Evolutionary conservation across 2,113 vertebrate species (phyloP).

Genomic region (Pygoscelis adeliae): DNA sequence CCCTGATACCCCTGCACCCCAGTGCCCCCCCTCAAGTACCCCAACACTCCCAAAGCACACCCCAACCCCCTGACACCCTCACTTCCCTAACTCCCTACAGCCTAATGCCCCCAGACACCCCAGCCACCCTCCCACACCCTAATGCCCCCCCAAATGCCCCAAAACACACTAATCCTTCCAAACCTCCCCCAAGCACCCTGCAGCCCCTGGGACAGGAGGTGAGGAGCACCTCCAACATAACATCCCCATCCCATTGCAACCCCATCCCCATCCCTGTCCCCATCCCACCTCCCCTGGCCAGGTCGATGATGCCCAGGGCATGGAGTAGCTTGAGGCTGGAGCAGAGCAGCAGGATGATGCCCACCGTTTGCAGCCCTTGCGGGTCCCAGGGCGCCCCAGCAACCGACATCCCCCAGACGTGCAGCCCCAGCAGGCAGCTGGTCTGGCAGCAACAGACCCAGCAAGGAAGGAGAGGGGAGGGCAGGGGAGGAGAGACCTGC

Average conservation of each 20-base stretch:
- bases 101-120: neutral
- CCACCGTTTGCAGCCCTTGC: constrained; percentile 27
- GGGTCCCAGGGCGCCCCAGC: neutral
- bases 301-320: constrained; percentile 22
- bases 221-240: neutral
- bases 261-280: neutral
- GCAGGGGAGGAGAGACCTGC: constrained; percentile 21
- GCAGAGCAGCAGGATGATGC: constrained; percentile 47
- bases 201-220: neutral
- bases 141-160: neutral
- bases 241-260: neutral
- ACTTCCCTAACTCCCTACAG: neutral
- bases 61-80: neutral
- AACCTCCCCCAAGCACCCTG: neutral
- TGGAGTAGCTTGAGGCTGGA: constrained; percentile 44
- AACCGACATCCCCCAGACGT: neutral
- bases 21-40: neutral
- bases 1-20: neutral
- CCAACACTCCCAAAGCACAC: neutral
- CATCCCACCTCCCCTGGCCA: neutral
- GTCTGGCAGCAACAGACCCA: neutral
- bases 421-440: neutral
- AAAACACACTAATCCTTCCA: neutral
- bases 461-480: neutral
- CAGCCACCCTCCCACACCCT: neutral